phyloP scores from a whole-genome alignment of 2,797 vertebrate species.

The Pipistrellus kuhlii region DNA sequence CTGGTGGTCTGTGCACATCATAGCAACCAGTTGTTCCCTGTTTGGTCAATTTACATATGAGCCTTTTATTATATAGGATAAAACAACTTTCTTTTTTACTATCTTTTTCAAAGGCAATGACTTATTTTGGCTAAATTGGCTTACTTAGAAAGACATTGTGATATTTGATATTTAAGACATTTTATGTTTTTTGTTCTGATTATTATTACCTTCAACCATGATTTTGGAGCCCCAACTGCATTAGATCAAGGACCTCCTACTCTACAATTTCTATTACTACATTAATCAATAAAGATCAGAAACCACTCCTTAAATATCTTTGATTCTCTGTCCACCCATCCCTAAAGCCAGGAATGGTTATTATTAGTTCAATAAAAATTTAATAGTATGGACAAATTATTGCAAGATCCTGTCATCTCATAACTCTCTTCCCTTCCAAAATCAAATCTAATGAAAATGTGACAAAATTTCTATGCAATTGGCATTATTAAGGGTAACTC shows the following conservation, averaged over 20 bases:
- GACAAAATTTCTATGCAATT: background rate
- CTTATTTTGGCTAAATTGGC: background rate
- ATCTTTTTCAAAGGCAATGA: background rate
- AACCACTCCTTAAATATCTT: background rate
- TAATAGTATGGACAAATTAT: background rate
- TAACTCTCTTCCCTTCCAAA: background rate
- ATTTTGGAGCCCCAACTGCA: background rate
- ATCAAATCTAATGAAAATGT: background rate
- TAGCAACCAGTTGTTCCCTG: too few species aligned
- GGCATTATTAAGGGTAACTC: background rate
- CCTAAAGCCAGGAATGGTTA: background rate
- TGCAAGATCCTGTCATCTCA: background rate
- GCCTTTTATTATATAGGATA: background rate
- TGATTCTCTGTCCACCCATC: background rate
- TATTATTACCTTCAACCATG: conserved; percentile 16
- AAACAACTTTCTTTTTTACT: conserved; percentile 35
- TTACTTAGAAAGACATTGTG: background rate
- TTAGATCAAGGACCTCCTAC: background rate
- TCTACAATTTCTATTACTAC: background rate
- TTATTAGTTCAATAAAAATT: background rate
- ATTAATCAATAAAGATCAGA: background rate
- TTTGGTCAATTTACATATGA: too few species aligned
- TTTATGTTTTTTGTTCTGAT: background rate
- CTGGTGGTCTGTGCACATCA: too few species aligned
- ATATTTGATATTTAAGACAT: conserved; percentile 29